Base-by-base conservation (phyloP, 2,888 invertebrate genomes). In the Oscheius sp. region DNA sequence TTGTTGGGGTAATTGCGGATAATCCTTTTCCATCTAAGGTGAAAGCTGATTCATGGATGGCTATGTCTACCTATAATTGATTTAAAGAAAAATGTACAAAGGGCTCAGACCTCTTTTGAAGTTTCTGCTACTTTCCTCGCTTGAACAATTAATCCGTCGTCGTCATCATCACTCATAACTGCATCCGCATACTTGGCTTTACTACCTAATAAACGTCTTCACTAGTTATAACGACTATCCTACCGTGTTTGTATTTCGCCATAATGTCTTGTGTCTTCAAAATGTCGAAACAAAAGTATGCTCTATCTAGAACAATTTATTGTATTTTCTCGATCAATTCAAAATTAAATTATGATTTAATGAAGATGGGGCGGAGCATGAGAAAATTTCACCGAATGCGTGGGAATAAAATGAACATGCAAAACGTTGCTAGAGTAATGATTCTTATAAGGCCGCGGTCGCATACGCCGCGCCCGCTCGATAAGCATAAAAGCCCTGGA, bases 21-120 rank as follows among this genome's bases (percentile, higher is more conserved):
- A 86, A 84, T 9, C 84, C 83, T 61, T 76, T 76, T 49, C 84
- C 85, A 73, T 84, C 82, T n/a, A 85, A 72, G 9, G 80, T 70
- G 49, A 88, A 85, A n/a, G 76, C 74, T 1, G 77, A 77, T 1
- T 75, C 58, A 75, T 81, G 80, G 12, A 84, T 76, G 21, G 74
- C 71, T 45, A 75, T 75, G 64, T 79, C 83, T 73, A 80, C 73
- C 81, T 85, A 35, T 6, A 6, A 35, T 35, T 35, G 9, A 35
- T 35, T 35, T 35, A 68, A 43, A 70, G 52, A 12, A 63, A 1
- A 25, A 23, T 52, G 9, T 56, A 23, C 21, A 64, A 45, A 18
- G n/a, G 2, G 56, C n/a, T 13, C 29, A 45, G 49, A 81, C 81
- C 74, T 83, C 83, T 73, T 77, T 80, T 9, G 82, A 78, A 27